phyloP scores from a whole-genome alignment of 2,888 invertebrate genomes.

The Eudemis profundana region DNA sequence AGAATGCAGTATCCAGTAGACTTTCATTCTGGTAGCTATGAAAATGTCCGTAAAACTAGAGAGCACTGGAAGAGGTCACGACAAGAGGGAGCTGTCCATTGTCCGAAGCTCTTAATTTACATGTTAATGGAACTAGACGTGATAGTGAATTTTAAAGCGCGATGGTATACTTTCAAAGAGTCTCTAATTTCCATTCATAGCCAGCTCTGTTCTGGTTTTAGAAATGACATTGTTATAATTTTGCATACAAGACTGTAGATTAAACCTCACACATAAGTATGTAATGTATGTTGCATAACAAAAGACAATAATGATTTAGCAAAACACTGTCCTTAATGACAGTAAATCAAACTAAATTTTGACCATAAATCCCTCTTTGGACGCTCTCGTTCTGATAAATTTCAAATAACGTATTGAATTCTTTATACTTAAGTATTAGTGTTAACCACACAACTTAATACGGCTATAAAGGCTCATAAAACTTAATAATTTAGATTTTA shows the following conservation, averaged over 20 bases:
- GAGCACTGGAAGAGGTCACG: not conserved
- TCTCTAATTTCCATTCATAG: too few species aligned
- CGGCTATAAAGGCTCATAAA: not conserved
- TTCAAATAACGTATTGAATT: not conserved
- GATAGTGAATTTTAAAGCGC: not conserved
- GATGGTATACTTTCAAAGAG: not conserved
- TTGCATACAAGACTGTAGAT: too few species aligned
- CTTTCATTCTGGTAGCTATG: too few species aligned
- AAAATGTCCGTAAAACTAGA: not conserved
- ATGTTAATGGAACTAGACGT: not conserved
- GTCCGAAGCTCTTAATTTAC: not conserved
- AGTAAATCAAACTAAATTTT: too few species aligned
- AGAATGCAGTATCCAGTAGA: too few species aligned
- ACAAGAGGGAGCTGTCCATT: not conserved
- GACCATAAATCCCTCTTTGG: too few species aligned
- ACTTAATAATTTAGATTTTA: constrained; percentile 1
- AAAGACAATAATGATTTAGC: too few species aligned
- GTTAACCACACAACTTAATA: not conserved
- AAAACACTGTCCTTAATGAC: too few species aligned
- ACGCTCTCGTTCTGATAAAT: constrained; percentile 2
- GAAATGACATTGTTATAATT: too few species aligned
- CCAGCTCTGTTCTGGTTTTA: too few species aligned
- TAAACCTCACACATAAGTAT: too few species aligned
- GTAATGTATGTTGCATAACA: too few species aligned
- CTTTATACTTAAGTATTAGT: not conserved